Percentiles rank a stretch among this genome's conserved stretches.
Evolutionary conservation across 2,797 vertebrate species (phyloP).

Genomic region (Notamacropus eugenii): DNA sequence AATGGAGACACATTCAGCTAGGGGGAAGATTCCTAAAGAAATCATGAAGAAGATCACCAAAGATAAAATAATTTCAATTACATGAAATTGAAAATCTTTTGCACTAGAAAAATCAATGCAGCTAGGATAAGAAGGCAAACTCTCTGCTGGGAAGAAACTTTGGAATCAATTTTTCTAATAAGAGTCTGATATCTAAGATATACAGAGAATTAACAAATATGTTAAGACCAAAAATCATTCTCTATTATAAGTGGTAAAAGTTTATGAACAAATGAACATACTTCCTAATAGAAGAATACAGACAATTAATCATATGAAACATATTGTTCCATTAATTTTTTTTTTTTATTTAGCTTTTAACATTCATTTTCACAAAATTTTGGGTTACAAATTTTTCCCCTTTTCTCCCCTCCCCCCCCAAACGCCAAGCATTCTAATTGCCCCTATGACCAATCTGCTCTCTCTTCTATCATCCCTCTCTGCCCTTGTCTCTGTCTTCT

Average conservation of each 20-base stretch:
- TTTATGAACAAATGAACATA: background rate
- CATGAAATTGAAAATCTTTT: background rate
- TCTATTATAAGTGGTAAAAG: background rate
- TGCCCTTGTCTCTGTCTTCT: no score
- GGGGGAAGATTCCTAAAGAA: background rate
- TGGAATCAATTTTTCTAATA: background rate
- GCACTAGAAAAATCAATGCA: background rate
- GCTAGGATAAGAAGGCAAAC: background rate
- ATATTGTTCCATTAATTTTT: background rate
- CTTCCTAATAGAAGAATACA: background rate
- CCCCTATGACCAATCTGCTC: no score
- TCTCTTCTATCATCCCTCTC: no score
- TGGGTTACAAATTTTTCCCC: no score
- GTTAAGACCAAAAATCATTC: background rate
- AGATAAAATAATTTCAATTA: background rate
- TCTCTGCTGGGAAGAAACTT: background rate
- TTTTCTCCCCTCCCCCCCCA: no score
- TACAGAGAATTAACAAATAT: background rate
- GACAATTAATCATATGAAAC: background rate
- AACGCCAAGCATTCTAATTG: no score
- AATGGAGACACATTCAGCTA: background rate
- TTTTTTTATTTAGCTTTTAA: no score
- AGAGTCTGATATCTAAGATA: background rate
- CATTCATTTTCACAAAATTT: no score
- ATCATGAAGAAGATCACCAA: background rate